Evolutionary conservation across 2,888 invertebrate genomes (phyloP), one percentile per base, ranked within the genome.

Genomic region (Allygus modestus): DNA sequence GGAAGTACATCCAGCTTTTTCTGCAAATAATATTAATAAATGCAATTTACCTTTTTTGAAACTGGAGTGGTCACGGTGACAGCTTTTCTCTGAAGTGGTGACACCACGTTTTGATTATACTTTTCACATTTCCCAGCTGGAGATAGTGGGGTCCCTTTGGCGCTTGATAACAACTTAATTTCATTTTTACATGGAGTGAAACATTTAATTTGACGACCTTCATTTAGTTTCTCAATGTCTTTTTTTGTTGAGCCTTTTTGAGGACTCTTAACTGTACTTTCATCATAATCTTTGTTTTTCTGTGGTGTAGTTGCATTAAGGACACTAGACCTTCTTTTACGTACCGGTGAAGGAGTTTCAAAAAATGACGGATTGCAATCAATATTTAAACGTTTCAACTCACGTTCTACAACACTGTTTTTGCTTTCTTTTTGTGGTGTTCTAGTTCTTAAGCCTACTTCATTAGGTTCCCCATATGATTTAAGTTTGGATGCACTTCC

Each of bases 51-150:
- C 37, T 73, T 73, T 20, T 73, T 73, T 33, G 73, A 73, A 1
- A 73, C 73, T 41, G 73, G 73, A 9, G 73, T 73, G 9, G 73
- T 73, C 20, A 73, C 73, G 20, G 73, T 41, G 20, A 73, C 41
- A 20, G 28, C 17, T 9, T 37, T 1, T n/a, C 20, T 37, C 17
- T 17, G 41, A 12, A 37, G 7, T 1, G 73, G 73, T 9, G 73
- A 41, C 73, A 37, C 9, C 0, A 17, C 12, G 9, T 11, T 73
- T 73, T 9, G 37, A 7, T 73, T 37, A 1, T 9, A 31, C 11
- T 41, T 31, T 69, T 37, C 37, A 33, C 28, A 69, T 69, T 37
- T 20, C 23, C 1, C 12, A 37, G 20, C 20, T 73, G 26, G 33
- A 15, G 41, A 37, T 20, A 9, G 37, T 12, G 37, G 73, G 0